These are phyloP conservation scores for Notodonta ziczac DNA, from an alignment of 2,888 invertebrate genomes.

Conservation along the genomic window DNA sequence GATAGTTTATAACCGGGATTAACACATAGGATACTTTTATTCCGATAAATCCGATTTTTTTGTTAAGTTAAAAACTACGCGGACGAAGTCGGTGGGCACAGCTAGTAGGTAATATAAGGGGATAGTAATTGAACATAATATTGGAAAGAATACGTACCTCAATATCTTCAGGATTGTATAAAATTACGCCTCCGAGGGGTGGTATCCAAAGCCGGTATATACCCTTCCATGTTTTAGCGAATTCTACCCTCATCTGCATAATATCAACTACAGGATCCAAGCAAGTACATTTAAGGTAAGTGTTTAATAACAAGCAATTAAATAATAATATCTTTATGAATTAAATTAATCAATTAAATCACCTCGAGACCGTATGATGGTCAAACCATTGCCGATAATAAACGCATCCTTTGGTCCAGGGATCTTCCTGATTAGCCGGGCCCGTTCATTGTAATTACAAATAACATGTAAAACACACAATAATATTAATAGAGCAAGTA, in stretches of 20 bases:
- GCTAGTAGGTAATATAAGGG: no score
- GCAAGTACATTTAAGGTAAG: no score
- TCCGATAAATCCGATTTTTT: no score
- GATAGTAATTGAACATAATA: no score
- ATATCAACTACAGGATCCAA: conserved; percentile 35
- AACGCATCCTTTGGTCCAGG: conserved; percentile 46
- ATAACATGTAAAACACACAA: conserved; percentile 21
- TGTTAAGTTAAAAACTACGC: no score
- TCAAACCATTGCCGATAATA: conserved; percentile 40
- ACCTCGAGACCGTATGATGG: conserved; percentile 17
- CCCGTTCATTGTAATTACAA: conserved; percentile 29
- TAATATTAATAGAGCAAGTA: conserved; percentile 13
- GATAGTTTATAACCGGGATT: no score
- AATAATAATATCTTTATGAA: neutral
- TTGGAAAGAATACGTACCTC: conserved; percentile 15
- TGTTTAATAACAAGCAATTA: neutral
- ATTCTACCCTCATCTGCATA: conserved; percentile 46
- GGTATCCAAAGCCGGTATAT: conserved; percentile 52
- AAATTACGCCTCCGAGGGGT: conserved; percentile 31
- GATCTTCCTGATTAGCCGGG: conserved; percentile 40
- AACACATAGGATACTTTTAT: no score
- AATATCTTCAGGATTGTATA: conserved; percentile 25
- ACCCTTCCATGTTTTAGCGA: conserved; percentile 42
- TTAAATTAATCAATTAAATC: neutral
- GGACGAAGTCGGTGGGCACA: no score